These are phyloP conservation scores for Ruditapes philippinarum DNA, from an alignment of 1,140 invertebrate genomes.

Conservation along the genomic window DNA sequence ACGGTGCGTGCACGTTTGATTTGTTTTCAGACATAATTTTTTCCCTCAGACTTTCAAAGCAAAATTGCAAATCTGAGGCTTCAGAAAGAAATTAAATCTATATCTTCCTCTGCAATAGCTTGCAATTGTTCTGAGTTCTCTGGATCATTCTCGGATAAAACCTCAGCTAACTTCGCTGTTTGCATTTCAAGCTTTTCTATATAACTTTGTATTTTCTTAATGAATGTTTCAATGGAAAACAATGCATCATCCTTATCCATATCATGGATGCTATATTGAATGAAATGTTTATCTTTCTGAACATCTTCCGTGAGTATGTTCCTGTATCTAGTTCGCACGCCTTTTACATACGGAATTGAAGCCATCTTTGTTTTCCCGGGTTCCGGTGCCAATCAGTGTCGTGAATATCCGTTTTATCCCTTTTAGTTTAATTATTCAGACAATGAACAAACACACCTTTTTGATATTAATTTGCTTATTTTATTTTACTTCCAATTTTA, in stretches of 20 bases:
- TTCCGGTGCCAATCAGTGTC: not conserved
- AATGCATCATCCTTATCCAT: not conserved
- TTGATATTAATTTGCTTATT: no score
- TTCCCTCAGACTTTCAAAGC: not conserved
- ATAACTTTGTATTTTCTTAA: not conserved
- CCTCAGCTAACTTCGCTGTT: not conserved
- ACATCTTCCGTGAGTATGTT: not conserved
- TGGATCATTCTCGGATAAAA: not conserved
- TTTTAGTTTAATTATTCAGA: not conserved
- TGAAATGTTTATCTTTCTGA: not conserved
- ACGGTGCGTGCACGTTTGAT: not conserved
- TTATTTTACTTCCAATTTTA: no score
- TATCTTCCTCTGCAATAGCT: not conserved
- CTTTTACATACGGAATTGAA: not conserved
- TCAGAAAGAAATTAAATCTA: not conserved
- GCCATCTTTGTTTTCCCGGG: no score
- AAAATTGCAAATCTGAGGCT: not conserved
- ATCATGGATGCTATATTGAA: no score
- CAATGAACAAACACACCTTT: no score
- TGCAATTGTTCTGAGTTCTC: not conserved
- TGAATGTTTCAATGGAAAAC: not conserved
- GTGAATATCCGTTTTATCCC: not conserved
- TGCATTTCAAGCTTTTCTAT: not conserved
- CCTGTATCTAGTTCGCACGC: not conserved
- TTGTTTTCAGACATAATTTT: not conserved